Base-by-base conservation (phyloP, 2,888 invertebrate species). In the Caenorhabditis japonica region DNA sequence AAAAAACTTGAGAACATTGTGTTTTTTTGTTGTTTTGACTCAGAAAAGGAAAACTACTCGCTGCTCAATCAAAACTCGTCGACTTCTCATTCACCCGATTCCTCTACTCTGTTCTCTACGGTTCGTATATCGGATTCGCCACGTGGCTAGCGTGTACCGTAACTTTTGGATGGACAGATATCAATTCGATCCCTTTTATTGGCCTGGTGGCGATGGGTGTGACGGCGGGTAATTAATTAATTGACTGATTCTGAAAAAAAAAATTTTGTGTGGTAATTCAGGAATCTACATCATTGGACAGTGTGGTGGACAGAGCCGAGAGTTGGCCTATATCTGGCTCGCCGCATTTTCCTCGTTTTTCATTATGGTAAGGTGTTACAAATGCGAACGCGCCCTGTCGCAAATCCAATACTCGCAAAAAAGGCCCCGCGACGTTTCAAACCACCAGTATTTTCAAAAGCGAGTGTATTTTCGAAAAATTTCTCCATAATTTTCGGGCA, bases 271-370 rank as follows among this genome's bases (percentile, higher is more conserved):
- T n/a, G n/a, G n/a, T n/a, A 8, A 53, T 70, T 46, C 61, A 80
- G 80, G 79, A 4, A 55, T 81, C 3, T 81, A 75, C 56, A 55
- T 81, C 17, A 64, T 76, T 4, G 81, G 81, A 15, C 79, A 81
- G 53, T 55, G 70, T 52, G 79, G 76, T 2, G 70, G 47, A 10
- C 68, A 79, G 51, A 47, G 62, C 12, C 62, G 79, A 0, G 71
- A 78, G n/a, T 52, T 77, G 15, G 59, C 69, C 46, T 77, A 75
- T 25, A 78, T 78, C 8, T 81, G 79, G 78, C 49, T 79, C 13
- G 43, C 75, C 0, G 55, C 76, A 2, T 76, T 76, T 19, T 58
- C 75, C 0, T 38, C 75, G 3, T 41, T 73, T 46, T 73, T 75
- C 25, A 47, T 77, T 2, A 51, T 76, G 68, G 79, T 80, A 19